Evolutionary conservation across 1,140 invertebrate genomes (phyloP).

Genomic region (Orius laevigatus): DNA sequence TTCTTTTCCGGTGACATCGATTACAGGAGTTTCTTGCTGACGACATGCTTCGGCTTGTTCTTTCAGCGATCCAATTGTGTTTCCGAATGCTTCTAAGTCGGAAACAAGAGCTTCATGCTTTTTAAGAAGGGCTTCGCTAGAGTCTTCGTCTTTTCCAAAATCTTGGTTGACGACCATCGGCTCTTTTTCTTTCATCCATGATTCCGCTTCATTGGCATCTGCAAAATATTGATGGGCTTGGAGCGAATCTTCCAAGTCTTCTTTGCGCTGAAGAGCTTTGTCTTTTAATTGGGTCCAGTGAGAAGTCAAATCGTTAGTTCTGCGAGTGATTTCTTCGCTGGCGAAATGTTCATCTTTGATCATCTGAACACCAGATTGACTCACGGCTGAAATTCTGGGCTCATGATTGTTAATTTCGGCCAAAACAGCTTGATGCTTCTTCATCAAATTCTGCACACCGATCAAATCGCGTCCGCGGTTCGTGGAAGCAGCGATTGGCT

Average conservation of each 20-base stretch:
- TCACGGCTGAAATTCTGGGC: constrained; percentile 76
- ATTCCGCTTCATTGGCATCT: constrained; percentile 97
- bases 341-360: constrained; percentile 86
- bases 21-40: constrained; percentile 90
- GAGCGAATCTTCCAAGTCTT: constrained; percentile 93
- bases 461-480: constrained; percentile 93
- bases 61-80: constrained; percentile 74
- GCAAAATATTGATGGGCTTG: constrained; percentile 99
- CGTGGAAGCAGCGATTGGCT: constrained; percentile 92
- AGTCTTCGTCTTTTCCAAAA: constrained; percentile 98
- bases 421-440: constrained; percentile 94
- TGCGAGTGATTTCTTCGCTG: constrained; percentile 69
- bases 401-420: constrained; percentile 98
- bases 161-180: constrained; percentile 84
- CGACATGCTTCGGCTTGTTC: constrained; percentile 91
- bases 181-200: constrained; percentile 99
- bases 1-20: constrained; percentile 90
- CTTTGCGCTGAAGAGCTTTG: constrained; percentile 71
- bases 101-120: constrained; percentile 96
- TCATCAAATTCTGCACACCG: constrained; percentile 97
- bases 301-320: constrained; percentile 61
- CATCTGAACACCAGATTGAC: constrained; percentile 77
- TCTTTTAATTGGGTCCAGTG: constrained; percentile 86
- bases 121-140: constrained; percentile 91
- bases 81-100: constrained; percentile 92